Evolutionary conservation across 2,888 invertebrate species (phyloP).

Genomic region (Drosophila incognita): DNA sequence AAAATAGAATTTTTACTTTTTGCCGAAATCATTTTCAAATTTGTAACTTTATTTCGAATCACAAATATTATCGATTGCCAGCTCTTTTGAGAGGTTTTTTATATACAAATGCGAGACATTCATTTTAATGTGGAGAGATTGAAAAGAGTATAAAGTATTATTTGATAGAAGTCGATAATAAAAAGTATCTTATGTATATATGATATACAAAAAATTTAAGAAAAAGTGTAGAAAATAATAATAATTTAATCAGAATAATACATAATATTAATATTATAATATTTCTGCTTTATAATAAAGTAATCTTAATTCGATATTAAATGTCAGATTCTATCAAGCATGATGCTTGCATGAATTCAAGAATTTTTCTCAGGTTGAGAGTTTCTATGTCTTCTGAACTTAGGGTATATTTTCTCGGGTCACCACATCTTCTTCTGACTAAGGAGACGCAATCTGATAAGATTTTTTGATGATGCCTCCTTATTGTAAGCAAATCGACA

Average conservation of each 20-base stretch:
- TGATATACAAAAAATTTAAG: too few species aligned
- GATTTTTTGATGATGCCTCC: neutral
- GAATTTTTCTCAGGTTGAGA: too few species aligned
- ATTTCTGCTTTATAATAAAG: neutral
- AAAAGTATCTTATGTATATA: neutral
- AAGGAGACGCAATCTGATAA: neutral
- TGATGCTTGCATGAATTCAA: too few species aligned
- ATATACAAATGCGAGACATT: neutral
- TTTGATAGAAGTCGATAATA: neutral
- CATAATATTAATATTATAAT: neutral
- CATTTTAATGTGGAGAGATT: neutral
- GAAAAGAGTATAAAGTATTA: neutral
- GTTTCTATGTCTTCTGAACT: neutral
- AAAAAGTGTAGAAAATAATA: neutral
- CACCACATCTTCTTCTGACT: too few species aligned
- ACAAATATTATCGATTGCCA: neutral
- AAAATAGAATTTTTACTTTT: neutral
- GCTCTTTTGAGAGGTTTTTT: neutral
- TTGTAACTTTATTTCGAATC: neutral
- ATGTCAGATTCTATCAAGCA: neutral
- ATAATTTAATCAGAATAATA: neutral
- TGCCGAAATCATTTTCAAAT: neutral
- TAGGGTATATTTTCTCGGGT: fast-evolving
- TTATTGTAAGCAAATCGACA: neutral
- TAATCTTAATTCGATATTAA: neutral